Base-by-base conservation (phyloP, 2,888 invertebrate species). In the Diloba caeruleocephala region DNA sequence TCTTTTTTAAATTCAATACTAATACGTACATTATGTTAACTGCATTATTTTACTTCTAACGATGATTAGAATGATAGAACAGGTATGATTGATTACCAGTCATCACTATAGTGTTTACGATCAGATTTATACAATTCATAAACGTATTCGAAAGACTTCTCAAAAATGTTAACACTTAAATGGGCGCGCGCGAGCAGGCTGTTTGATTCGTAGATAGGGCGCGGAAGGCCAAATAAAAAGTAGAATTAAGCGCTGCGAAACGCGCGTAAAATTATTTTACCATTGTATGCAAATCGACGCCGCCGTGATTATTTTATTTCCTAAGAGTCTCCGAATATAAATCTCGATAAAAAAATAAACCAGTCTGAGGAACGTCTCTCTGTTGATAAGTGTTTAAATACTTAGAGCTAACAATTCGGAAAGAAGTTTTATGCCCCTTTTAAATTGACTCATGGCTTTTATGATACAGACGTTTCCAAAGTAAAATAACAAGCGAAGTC, bases 191-290 rank as follows among this genome's bases (percentile, higher is more conserved):
- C 81, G 79, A 83, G 79, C 86, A 83, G 87, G 79, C 84, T 76
- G 85, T 88, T 90, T 90, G 93, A 92, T 92, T 90, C 92, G 90
- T 93, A 92, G 92, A 93, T 92, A 93, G 89, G 89, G 84, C 86
- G 85, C 87, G 85, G 87, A 90, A 91, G 87, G 84, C 85, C 86
- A 86, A 89, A 92, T 90, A 92, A 93, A 93, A 93, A 92, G 90
- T 89, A 92, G 85, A 92, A 91, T 91, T 90, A 92, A 93, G 84
- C 91, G 89, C 90, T 88, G 88, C 89, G 90, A 91, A 92, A 92
- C 92, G 90, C 93, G 93, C 93, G 93, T 93, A 93, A 93, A 93
- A 93, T 93, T 93, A 93, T 93, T 92, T 93, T 92, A 90, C 93
- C 93, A 93, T 93, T 93, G 93, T 93, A 93, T 93, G 93, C 93